Conservation (phyloP, 2,888 invertebrate species). For the Phyto melanocephala region DNA sequence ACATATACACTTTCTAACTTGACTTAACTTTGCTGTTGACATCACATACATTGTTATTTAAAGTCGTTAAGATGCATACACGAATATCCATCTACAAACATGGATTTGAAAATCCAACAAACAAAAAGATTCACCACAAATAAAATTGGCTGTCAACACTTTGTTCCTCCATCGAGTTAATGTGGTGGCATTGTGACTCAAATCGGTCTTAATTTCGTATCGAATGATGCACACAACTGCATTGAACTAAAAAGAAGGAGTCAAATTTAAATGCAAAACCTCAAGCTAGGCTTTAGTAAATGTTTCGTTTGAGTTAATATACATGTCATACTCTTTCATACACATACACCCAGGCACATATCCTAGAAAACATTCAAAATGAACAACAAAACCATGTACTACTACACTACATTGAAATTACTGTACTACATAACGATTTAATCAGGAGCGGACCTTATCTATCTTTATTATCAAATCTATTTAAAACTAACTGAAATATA, state of each 20-base stretch:
- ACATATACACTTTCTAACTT: constrained; percentile 47
- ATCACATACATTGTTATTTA: constrained; percentile 49
- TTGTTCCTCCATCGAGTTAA: neutral
- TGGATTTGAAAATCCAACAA: neutral
- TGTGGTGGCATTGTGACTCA: constrained; percentile 37
- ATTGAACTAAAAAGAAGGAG: constrained; percentile 22
- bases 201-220: constrained; percentile 44
- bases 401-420: neutral
- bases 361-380: neutral
- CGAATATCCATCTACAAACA: neutral
- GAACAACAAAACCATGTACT: neutral
- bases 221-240: constrained; percentile 18
- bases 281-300: constrained; percentile 59
- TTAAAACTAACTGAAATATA: too few relatives aligned
- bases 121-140: neutral
- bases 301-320: constrained; percentile 61
- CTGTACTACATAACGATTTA: neutral
- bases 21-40: constrained; percentile 42
- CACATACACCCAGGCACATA: constrained; percentile 9
- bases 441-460: constrained; percentile 11
- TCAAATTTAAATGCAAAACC: constrained; percentile 61
- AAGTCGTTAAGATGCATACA: constrained; percentile 57
- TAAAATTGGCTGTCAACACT: constrained; percentile 33
- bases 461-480: too few relatives aligned
- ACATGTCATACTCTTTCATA: constrained; percentile 21